These are phyloP conservation scores for Mohoua ochrocephala DNA, from an alignment of 2,113 vertebrate genomes.

Conservation along the genomic window DNA sequence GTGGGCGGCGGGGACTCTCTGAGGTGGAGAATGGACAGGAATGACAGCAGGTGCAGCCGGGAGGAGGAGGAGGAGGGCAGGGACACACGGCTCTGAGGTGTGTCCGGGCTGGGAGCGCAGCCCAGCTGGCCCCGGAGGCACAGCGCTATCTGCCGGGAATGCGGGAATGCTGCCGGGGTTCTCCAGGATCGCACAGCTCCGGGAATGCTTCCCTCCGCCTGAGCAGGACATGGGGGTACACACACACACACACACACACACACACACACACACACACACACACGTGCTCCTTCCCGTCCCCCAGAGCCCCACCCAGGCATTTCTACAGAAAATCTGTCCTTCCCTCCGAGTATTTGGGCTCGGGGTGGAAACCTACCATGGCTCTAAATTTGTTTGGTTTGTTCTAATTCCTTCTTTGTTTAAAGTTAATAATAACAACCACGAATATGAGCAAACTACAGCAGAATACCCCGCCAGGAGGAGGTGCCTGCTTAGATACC, in stretches of 20 bases:
- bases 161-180: rapidly evolving
- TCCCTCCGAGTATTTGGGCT: neutral
- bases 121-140: neutral
- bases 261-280: neutral
- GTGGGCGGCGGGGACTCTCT: rapidly evolving
- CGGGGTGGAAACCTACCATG: rapidly evolving
- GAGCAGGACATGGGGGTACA: neutral
- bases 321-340: neutral
- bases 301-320: no score
- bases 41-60: neutral
- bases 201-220: rapidly evolving
- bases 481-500: neutral
- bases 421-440: neutral
- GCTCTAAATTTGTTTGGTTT: rapidly evolving
- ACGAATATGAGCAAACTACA: neutral
- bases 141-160: slow-evolving; percentile 9
- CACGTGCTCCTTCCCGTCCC: neutral
- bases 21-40: rapidly evolving
- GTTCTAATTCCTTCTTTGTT: neutral
- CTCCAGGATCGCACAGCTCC: rapidly evolving
- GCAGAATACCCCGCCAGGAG: neutral
- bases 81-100: rapidly evolving
- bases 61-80: neutral
- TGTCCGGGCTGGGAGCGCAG: neutral
- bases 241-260: neutral